A percentile compares a stretch with the other conserved stretches of the same genome.
These are phyloP conservation scores for Theodoxus fluviatilis DNA, from an alignment of 2,888 invertebrate genomes.

Conservation along the genomic window DNA sequence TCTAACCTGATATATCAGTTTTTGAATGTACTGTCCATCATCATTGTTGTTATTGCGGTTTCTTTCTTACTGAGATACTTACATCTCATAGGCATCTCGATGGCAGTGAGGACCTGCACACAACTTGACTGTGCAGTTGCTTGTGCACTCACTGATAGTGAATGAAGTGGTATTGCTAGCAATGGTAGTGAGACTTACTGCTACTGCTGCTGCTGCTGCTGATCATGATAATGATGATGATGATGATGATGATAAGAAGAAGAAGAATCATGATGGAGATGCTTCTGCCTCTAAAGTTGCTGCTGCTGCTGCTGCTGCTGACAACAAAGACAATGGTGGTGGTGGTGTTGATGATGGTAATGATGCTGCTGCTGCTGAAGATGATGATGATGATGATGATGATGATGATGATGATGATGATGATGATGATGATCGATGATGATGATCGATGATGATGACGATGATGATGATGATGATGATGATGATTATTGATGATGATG, in stretches of 20 bases:
- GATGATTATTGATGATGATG: too few species aligned
- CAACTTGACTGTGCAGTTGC: too few species aligned
- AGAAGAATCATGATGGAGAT: background rate
- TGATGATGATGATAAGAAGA: background rate
- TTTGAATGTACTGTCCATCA: too few species aligned
- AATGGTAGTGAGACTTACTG: too few species aligned
- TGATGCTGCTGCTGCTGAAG: background rate
- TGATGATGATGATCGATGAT: background rate
- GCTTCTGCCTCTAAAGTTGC: background rate
- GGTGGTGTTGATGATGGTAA: constrained; percentile 1
- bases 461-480: background rate
- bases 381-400: background rate
- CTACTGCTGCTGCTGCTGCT: too few species aligned
- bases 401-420: constrained; percentile 16
- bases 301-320: background rate
- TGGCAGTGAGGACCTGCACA: too few species aligned
- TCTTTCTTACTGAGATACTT: too few species aligned
- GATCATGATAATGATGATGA: background rate
- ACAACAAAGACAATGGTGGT: background rate
- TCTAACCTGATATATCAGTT: too few species aligned
- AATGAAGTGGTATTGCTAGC: too few species aligned
- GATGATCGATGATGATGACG: background rate
- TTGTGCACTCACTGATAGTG: too few species aligned
- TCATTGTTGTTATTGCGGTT: too few species aligned
- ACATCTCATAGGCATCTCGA: too few species aligned